Evolutionary conservation across 2,888 invertebrate genomes (phyloP).

Genomic region (Athalia circularis): DNA sequence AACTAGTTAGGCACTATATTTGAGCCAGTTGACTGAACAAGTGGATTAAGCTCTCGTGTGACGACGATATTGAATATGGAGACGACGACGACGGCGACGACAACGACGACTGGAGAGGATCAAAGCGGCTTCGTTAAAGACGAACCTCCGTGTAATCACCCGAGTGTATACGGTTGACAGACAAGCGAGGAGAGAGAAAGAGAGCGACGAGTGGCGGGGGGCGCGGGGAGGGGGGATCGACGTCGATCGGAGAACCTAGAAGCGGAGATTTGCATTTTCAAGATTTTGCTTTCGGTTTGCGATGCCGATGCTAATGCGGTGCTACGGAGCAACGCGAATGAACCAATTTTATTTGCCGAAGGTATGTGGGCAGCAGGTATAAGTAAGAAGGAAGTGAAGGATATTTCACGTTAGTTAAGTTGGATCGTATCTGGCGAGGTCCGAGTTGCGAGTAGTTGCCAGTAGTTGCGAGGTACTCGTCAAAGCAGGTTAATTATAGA

Average conservation of each 20-base stretch:
- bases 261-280: constrained; percentile 27
- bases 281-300: neutral
- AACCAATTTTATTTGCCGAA: neutral
- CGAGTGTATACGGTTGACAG: constrained; percentile 15
- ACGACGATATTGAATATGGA: constrained; percentile 40
- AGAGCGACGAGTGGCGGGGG: neutral
- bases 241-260: neutral
- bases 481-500: constrained; percentile 24
- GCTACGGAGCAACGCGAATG: neutral
- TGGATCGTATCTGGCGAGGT: too few relatives aligned
- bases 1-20: constrained; percentile 47
- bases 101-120: constrained; percentile 24
- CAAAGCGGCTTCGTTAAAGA: constrained; percentile 43
- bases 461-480: neutral
- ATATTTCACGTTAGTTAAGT: too few relatives aligned
- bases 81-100: neutral
- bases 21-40: constrained; percentile 47
- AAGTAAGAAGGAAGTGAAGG: neutral
- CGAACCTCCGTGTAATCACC: constrained; percentile 34
- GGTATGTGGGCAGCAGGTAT: too few relatives aligned
- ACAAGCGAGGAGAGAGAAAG: constrained; percentile 10
- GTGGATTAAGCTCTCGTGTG: constrained; percentile 42
- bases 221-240: neutral
- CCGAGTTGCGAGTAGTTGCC: too few relatives aligned
- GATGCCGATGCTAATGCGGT: too few relatives aligned